These are phyloP conservation scores for Hyperoplus lanceolatus DNA, from an alignment of 2,797 vertebrate species.

Conservation along the genomic window DNA sequence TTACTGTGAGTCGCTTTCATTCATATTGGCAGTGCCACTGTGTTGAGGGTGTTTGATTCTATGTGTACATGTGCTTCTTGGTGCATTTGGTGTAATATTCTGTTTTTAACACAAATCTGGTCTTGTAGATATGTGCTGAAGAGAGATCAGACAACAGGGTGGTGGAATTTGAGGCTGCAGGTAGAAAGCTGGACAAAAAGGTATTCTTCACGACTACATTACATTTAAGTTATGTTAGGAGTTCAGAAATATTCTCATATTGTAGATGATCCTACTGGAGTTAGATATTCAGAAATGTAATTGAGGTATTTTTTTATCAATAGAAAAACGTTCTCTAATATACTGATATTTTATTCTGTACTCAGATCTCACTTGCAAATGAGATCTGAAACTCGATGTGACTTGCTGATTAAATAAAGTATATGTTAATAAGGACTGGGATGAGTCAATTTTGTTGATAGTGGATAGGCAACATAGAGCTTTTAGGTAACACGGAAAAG, in stretches of 20 bases:
- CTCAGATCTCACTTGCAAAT: background rate
- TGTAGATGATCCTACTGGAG: background rate
- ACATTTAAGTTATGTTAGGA: background rate
- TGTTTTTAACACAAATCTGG: background rate
- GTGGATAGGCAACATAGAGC: too few relatives aligned
- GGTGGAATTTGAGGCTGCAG: constrained; percentile 91
- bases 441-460: too few relatives aligned
- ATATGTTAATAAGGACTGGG: too few relatives aligned
- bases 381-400: too few relatives aligned
- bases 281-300: background rate
- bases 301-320: background rate
- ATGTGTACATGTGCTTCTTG: background rate
- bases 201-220: constrained; percentile 66
- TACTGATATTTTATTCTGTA: background rate
- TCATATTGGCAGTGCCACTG: background rate
- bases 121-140: constrained; percentile 91
- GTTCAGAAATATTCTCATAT: background rate
- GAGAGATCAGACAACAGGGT: constrained; percentile 95
- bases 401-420: too few relatives aligned
- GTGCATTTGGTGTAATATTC: background rate
- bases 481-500: too few relatives aligned
- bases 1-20: constrained; percentile 85
- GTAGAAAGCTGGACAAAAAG: constrained; percentile 97
- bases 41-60: background rate
- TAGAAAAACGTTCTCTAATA: background rate